Evolutionary conservation across 2,797 vertebrate species (phyloP), one percentile per base, ranked within the genome.

Genomic region (Myotis daubentonii): DNA sequence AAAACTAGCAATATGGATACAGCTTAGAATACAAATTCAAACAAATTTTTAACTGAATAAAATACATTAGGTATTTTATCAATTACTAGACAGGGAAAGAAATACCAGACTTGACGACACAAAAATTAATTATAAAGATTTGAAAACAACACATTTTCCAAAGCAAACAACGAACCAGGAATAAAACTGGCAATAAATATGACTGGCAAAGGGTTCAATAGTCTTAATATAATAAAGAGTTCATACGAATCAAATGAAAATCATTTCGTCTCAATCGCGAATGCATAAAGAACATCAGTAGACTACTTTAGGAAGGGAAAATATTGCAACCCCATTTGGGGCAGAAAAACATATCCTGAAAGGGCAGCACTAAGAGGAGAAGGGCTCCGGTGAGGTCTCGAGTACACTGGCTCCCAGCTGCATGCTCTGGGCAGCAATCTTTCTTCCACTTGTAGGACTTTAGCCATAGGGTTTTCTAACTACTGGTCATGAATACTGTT

Each of bases 61-160:
- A 85, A 81, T 84, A 84, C 10, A 85, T 44, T 75, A 82, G 16
- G 36, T 84, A 95, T 83, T 83, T 92, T 87, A 92, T 80, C 79
- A 90, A 60, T 84, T 93, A 85, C 12, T 89, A 17, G 51, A 66
- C 49, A 95, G 6, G 44, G 15, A 87, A 94, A 85, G 57, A 94
- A 66, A 82, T 13, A 75, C 92, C 33, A 92, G 36, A 84, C 25
- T 68, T 20, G 75, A 83, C 70, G 90, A 82, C 68, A 88, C 47
- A 88, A 78, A 90, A 93, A 90, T 75, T 57, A 87, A 79, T 68
- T 78, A 55, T 28, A 62, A 92, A 82, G 22, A 78, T 79, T 51
- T 88, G 47, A 88, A 88, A 25, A 87, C 12, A 86, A 49, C 15
- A 78, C 3, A 90, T 93, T 87, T 82, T 84, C 41, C 91, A 96